Conservation (phyloP, 1,140 invertebrate genomes). For the Stratiolaelaps scimitus region DNA sequence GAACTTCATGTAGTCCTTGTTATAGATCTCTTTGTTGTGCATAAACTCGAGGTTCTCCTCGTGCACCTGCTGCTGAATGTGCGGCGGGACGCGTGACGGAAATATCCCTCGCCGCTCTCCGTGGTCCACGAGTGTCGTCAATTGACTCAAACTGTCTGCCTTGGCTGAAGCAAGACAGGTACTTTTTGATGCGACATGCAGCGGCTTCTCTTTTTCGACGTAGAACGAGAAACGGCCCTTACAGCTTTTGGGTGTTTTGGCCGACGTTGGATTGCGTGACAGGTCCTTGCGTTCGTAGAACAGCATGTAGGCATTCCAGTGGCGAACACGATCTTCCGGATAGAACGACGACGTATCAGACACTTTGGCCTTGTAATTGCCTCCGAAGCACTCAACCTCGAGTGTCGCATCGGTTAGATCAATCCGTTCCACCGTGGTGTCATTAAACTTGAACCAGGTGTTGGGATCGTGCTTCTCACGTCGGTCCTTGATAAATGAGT, state of each 20-base stretch:
- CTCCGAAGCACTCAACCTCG: slow-evolving; percentile 49
- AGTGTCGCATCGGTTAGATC: slow-evolving; percentile 43
- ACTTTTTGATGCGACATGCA: neutral
- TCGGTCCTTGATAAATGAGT: slow-evolving; percentile 50
- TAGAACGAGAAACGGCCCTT: slow-evolving; percentile 35
- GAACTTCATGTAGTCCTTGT: slow-evolving; percentile 47
- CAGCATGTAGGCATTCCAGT: slow-evolving; percentile 53
- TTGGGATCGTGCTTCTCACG: slow-evolving; percentile 37
- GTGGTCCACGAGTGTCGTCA: slow-evolving; percentile 47
- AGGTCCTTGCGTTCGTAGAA: slow-evolving; percentile 46
- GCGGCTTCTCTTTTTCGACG: slow-evolving; percentile 32
- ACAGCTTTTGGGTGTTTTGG: slow-evolving; percentile 41
- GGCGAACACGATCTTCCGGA: slow-evolving; percentile 43
- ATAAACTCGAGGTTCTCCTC: slow-evolving; percentile 48
- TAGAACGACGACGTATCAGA: slow-evolving; percentile 41
- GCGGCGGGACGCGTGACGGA: slow-evolving; percentile 44
- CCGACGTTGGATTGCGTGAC: slow-evolving; percentile 6
- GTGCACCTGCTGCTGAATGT: slow-evolving; percentile 44
- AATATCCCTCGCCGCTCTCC: slow-evolving; percentile 46
- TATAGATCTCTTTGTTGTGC: slow-evolving; percentile 47
- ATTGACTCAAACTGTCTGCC: slow-evolving; percentile 44
- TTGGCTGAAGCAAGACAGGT: slow-evolving; percentile 6
- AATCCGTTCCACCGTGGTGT: slow-evolving; percentile 46
- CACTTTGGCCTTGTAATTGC: slow-evolving; percentile 46
- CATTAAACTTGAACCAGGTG: slow-evolving; percentile 52